Percentiles rank a stretch among this genome's conserved stretches.
Conservation (phyloP, 2,888 invertebrate species). For the Steinernema scapterisci region DNA sequence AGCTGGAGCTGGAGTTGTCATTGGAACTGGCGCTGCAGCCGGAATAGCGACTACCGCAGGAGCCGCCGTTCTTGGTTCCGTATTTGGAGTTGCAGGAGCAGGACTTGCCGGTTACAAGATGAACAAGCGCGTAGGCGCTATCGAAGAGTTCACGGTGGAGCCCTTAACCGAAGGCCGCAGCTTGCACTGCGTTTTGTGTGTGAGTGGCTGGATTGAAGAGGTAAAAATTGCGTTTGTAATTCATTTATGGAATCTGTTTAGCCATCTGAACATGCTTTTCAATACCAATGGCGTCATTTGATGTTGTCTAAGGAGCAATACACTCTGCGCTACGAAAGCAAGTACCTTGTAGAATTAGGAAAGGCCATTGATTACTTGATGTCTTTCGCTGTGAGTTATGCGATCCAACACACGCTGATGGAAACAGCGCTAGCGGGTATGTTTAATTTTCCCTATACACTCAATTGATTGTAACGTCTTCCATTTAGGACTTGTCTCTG, state of each 20-base stretch:
- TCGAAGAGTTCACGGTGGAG: constrained; percentile 76
- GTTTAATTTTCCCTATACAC: constrained; percentile 39
- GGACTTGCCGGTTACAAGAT: constrained; percentile 75
- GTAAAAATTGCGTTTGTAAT: constrained; percentile 56
- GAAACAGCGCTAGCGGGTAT: constrained; percentile 74
- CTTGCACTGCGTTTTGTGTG: constrained; percentile 74
- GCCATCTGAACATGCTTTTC: constrained; percentile 65
- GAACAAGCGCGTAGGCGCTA: constrained; percentile 76
- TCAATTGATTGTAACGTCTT: neutral
- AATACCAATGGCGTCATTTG: constrained; percentile 73
- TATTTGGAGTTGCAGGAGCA: constrained; percentile 77
- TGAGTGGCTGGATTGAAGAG: constrained; percentile 76
- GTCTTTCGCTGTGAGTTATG: constrained; percentile 73
- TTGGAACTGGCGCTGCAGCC: constrained; percentile 71
- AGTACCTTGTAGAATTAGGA: constrained; percentile 69
- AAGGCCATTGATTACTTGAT: constrained; percentile 74
- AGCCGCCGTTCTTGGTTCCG: constrained; percentile 72
- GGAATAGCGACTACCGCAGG: constrained; percentile 71
- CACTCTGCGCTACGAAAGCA: constrained; percentile 74
- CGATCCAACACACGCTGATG: constrained; percentile 75
- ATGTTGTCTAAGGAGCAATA: constrained; percentile 75
- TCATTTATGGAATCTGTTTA: neutral
- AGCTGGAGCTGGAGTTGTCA: constrained; percentile 69
- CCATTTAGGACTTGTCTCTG: constrained; percentile 73
- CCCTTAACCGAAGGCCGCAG: constrained; percentile 68